Evolutionary conservation across 1,140 invertebrate genomes (phyloP).

Genomic region (Contarinia nasturtii): DNA sequence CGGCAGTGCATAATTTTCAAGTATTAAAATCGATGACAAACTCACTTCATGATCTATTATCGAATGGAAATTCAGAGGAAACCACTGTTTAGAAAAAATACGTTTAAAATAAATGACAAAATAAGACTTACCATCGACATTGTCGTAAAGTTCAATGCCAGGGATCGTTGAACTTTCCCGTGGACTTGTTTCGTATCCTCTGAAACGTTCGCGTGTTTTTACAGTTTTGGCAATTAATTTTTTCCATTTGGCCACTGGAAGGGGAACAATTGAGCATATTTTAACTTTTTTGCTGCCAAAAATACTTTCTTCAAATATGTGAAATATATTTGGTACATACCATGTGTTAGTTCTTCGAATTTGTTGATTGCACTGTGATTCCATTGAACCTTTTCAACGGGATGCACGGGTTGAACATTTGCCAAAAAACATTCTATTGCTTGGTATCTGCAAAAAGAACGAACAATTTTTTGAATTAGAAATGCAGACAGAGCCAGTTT

Average conservation of each 20-base stretch:
- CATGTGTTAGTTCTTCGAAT: constrained; percentile 50
- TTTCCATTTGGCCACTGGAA: constrained; percentile 38
- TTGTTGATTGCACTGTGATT: constrained; percentile 38
- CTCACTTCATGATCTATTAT: background rate
- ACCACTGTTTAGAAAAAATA: background rate
- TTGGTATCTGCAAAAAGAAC: constrained; percentile 28
- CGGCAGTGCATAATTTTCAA: background rate
- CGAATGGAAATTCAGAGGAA: background rate
- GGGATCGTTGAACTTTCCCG: constrained; percentile 38
- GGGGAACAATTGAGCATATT: background rate
- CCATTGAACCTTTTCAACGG: constrained; percentile 30
- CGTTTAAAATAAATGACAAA: too few species aligned
- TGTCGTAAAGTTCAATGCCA: constrained; percentile 39
- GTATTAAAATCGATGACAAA: background rate
- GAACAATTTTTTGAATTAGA: too few species aligned
- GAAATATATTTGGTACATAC: constrained; percentile 6
- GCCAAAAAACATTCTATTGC: constrained; percentile 64
- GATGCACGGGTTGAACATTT: constrained; percentile 35
- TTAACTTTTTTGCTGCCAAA: background rate
- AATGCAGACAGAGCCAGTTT: background rate
- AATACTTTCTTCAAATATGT: too few species aligned
- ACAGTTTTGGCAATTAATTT: constrained; percentile 43
- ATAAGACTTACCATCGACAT: constrained; percentile 13
- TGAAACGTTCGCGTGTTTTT: constrained; percentile 34
- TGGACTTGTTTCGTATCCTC: constrained; percentile 21